A percentile compares a stretch with the other conserved stretches of the same genome.
These are phyloP conservation scores for Catharus minimus DNA, from an alignment of 2,113 vertebrate genomes.

Conservation along the genomic window DNA sequence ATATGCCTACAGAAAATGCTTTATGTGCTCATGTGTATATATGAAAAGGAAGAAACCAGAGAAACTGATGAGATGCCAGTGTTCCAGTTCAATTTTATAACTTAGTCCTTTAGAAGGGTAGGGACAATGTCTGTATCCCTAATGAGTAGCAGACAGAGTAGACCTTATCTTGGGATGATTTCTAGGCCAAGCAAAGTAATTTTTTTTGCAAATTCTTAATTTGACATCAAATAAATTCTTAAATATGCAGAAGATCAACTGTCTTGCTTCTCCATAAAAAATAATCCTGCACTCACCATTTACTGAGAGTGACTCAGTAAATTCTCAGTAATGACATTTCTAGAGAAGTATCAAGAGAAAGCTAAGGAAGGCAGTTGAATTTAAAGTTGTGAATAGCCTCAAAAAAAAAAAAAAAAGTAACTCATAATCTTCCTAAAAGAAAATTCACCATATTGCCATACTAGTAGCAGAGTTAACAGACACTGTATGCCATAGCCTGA, in stretches of 20 bases:
- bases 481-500: neutral
- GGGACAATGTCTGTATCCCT: neutral
- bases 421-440: neutral
- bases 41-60: neutral
- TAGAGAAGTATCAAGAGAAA: slow-evolving; percentile 52
- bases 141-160: neutral
- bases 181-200: neutral
- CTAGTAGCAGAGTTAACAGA: neutral
- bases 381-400: slow-evolving; percentile 29
- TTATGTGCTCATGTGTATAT: neutral
- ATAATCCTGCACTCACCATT: neutral
- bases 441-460: neutral
- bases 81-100: neutral
- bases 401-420: neutral
- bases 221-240: slow-evolving; percentile 48
- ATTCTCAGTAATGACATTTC: slow-evolving; percentile 8
- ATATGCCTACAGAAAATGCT: neutral
- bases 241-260: slow-evolving; percentile 21
- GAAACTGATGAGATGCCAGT: neutral
- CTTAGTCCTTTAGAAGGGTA: neutral
- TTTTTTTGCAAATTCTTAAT: slow-evolving; percentile 14
- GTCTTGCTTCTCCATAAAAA: neutral
- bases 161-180: neutral
- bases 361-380: neutral
- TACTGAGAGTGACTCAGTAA: slow-evolving; percentile 22